Evolutionary conservation across 2,113 vertebrate genomes (phyloP), one percentile per base, ranked within the genome.

Genomic region (Micronycteris hirsuta): DNA sequence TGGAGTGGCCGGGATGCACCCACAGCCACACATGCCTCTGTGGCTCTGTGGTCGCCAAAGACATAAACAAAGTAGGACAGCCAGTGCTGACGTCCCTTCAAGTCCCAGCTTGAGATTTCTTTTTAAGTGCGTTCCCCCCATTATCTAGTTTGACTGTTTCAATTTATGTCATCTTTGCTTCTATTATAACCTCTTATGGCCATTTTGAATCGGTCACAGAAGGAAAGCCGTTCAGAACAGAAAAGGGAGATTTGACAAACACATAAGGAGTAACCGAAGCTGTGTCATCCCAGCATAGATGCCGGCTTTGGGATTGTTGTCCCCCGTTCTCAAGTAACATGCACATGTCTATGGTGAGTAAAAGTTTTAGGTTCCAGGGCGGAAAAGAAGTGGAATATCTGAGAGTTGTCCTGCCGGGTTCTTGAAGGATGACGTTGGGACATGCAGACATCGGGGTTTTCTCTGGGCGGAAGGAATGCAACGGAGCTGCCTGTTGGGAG

Each of bases 1-100:
- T 38, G 36, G 0, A 22, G 16, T 6, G 8, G 19, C 14, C n/a
- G 0, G 3, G 19, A 28, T 3, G 28, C 28, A 24, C 22, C 5
- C 0, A 24, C 0, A n/a, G n/a, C 22, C 15, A 1, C 15, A 26
- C 4, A 12, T 14, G 13, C 13, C 31, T 58, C 33, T 54, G 26
- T 22, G 26, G 24, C 77, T 5, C 41, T 24, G 54, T 9, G 9
- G 9, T 67, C 28, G 13, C 17, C n/a, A 15, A 49, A 54, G n/a
- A 0, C 24, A 31, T 1, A 26, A 52, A 31, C 4, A 20, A 22
- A n/a, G 28, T 0, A 71, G 5, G 26, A 8, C 2, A 33, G 38
- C 9, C 16, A 1, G 15, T 3, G 2, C 28, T 15, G 4, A 43
- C 3, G 31, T 26, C 33, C 33, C 1, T 4, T 33, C 22, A 3